Evolutionary conservation across 2,888 invertebrate species (phyloP).

Genomic region (Hemithea aestivaria): DNA sequence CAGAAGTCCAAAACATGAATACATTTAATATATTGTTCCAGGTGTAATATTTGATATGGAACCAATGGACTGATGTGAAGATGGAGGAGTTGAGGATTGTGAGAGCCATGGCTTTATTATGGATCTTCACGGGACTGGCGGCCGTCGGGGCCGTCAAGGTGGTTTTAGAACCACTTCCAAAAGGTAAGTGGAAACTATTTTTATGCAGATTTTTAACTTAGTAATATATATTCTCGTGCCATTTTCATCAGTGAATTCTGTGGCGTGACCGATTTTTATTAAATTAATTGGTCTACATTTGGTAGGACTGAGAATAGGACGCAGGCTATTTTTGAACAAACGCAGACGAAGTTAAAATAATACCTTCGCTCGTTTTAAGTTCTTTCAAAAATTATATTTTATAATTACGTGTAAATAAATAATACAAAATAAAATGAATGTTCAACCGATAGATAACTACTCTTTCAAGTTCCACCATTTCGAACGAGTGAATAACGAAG

Average conservation of each 20-base stretch:
- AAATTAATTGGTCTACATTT: too few relatives aligned
- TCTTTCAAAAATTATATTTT: too few relatives aligned
- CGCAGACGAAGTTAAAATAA: neutral
- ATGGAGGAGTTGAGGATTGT: conserved; percentile 50
- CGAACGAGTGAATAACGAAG: too few relatives aligned
- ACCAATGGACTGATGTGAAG: conserved; percentile 37
- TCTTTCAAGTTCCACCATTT: too few relatives aligned
- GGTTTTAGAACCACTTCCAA: conserved; percentile 73
- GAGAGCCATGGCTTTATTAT: conserved; percentile 52
- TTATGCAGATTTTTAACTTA: neutral
- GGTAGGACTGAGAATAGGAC: too few relatives aligned
- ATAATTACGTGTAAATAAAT: too few relatives aligned
- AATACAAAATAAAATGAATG: too few relatives aligned
- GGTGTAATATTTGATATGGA: conserved; percentile 44
- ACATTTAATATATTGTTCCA: conserved; percentile 47
- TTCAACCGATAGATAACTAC: too few relatives aligned
- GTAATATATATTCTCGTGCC: neutral
- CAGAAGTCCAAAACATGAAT: too few relatives aligned
- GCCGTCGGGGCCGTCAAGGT: conserved; percentile 66
- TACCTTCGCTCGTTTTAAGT: neutral
- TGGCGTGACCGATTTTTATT: too few relatives aligned
- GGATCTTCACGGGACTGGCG: conserved; percentile 54
- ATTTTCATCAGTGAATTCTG: too few relatives aligned
- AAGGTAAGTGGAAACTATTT: conserved; percentile 54
- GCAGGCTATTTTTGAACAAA: neutral